Conservation (phyloP, 2,888 invertebrate genomes). For the Malacosoma neustria region DNA sequence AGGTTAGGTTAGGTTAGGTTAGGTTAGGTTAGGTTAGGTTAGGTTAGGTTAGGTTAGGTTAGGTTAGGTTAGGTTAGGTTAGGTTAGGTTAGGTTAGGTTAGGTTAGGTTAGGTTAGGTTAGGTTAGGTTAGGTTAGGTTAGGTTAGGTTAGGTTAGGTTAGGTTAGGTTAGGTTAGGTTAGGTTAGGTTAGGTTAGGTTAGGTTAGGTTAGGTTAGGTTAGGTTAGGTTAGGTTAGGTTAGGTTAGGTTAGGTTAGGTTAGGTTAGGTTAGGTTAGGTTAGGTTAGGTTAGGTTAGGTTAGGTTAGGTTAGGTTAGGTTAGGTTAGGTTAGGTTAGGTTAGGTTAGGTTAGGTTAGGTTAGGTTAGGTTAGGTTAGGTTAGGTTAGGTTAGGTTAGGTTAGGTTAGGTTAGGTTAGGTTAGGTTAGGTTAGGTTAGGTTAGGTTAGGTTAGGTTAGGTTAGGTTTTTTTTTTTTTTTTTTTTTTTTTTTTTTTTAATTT, state of each 20-base stretch:
- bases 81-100: slow-evolving; percentile 11
- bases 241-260: slow-evolving; percentile 15
- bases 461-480: too few species aligned
- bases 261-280: slow-evolving; percentile 13
- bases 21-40: too few species aligned
- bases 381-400: slow-evolving; percentile 13
- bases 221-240: slow-evolving; percentile 16
- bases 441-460: too few species aligned
- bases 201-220: slow-evolving; percentile 17
- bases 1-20: slow-evolving; percentile 9
- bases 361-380: slow-evolving; percentile 13
- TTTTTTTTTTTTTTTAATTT: too few species aligned
- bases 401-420: slow-evolving; percentile 9
- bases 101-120: slow-evolving; percentile 14
- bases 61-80: not conserved
- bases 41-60: too few species aligned
- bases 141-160: slow-evolving; percentile 15
- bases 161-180: slow-evolving; percentile 14
- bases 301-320: slow-evolving; percentile 15
- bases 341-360: slow-evolving; percentile 12
- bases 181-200: slow-evolving; percentile 14
- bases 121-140: slow-evolving; percentile 16
- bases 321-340: slow-evolving; percentile 12
- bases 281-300: slow-evolving; percentile 14
- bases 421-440: slow-evolving; percentile 8